These are phyloP conservation scores for Actinemys pallida DNA, from an alignment of 2,113 vertebrate genomes.

Conservation along the genomic window DNA sequence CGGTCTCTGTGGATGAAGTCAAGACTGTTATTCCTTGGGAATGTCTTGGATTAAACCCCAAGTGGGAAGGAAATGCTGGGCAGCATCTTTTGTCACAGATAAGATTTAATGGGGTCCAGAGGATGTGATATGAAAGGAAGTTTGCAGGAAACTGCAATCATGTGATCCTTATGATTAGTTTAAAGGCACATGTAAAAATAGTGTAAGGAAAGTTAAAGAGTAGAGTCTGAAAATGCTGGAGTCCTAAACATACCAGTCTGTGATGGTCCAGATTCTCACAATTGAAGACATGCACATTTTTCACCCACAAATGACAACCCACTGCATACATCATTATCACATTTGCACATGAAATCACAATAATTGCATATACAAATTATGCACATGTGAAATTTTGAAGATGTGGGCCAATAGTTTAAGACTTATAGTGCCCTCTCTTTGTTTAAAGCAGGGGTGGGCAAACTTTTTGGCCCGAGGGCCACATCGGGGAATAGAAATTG, in stretches of 20 bases:
- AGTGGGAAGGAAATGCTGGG: constrained; percentile 68
- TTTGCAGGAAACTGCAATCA: constrained; percentile 54
- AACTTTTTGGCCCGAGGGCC: too few species aligned
- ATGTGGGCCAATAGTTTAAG: background rate
- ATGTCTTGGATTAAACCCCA: constrained; percentile 31
- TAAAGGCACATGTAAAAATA: constrained; percentile 61
- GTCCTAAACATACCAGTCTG: background rate
- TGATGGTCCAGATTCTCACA: background rate
- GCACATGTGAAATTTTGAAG: background rate
- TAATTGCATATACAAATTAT: background rate
- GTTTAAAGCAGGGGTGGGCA: background rate
- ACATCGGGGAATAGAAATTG: too few species aligned
- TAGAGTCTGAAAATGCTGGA: background rate
- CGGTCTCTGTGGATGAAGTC: background rate
- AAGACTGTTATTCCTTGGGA: constrained; percentile 3
- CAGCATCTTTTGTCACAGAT: constrained; percentile 71
- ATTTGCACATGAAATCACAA: background rate
- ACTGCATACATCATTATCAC: background rate
- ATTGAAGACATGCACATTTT: background rate
- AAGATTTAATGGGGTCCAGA: constrained; percentile 65
- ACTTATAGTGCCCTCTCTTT: background rate
- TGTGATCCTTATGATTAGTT: background rate
- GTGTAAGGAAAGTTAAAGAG: background rate
- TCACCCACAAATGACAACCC: background rate
- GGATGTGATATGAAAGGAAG: constrained; percentile 67